phyloP scores from a whole-genome alignment of 2,888 invertebrate genomes.

The Scrobipalpa costella region DNA sequence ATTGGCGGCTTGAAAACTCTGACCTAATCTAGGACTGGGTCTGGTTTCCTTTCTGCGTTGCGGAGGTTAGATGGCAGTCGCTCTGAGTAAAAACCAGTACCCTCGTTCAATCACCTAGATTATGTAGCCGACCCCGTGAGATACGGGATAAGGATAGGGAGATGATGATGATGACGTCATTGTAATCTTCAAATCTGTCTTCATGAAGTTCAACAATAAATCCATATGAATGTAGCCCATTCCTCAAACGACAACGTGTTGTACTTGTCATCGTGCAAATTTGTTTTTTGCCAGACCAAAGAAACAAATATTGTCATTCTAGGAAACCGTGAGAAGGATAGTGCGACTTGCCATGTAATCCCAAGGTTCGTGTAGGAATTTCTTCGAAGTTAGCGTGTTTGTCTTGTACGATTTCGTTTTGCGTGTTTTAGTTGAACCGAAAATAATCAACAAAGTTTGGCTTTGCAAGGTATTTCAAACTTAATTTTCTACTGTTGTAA shows the following conservation, averaged over 20 bases:
- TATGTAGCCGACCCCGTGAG: too few species aligned
- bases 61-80: too few species aligned
- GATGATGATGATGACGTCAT: too few species aligned
- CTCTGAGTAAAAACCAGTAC: too few species aligned
- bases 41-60: too few species aligned
- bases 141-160: too few species aligned
- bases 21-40: too few species aligned
- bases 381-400: conserved; percentile 73
- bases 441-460: conserved; percentile 67
- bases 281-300: conserved; percentile 1
- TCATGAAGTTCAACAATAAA: neutral
- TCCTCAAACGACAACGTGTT: conserved; percentile 35
- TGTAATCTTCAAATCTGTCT: neutral
- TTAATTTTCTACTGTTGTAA: conserved; percentile 39
- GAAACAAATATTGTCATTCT: conserved; percentile 52
- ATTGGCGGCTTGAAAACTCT: too few species aligned
- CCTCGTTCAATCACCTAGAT: too few species aligned
- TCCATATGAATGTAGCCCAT: conserved; percentile 34
- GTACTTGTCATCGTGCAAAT: conserved; percentile 17
- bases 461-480: conserved; percentile 50
- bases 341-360: conserved; percentile 63
- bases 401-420: conserved; percentile 64
- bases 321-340: conserved; percentile 48
- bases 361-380: conserved; percentile 59
- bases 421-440: conserved; percentile 63